Evolutionary conservation across 1,140 invertebrate genomes (phyloP).

Genomic region (Drosophila kurseongensis): DNA sequence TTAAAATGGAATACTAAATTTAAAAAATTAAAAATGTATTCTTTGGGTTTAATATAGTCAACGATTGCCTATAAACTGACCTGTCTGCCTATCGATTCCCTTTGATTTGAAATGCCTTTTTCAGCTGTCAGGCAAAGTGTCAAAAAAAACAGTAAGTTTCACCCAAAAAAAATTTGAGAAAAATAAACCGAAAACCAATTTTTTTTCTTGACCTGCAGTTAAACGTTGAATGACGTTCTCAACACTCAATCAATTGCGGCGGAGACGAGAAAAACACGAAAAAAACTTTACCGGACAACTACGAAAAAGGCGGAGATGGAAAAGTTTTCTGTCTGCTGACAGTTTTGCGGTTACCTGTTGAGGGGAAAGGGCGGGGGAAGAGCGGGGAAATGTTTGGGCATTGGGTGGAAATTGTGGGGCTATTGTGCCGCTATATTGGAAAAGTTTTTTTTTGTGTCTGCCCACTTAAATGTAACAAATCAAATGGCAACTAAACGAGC

Average conservation of each 20-base stretch:
- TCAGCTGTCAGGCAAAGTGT: background rate
- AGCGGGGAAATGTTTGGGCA: background rate
- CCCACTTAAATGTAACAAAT: slow-evolving; percentile 53
- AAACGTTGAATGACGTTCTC: slow-evolving; percentile 27
- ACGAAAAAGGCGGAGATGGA: slow-evolving; percentile 15
- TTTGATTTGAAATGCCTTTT: no score
- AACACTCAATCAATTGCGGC: slow-evolving; percentile 32
- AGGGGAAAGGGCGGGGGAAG: background rate
- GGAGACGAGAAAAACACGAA: slow-evolving; percentile 33
- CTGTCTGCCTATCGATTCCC: no score
- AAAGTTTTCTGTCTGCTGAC: slow-evolving; percentile 37
- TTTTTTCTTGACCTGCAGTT: slow-evolving; percentile 21
- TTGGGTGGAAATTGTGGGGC: slow-evolving; percentile 3
- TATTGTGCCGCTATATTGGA: slow-evolving; percentile 39
- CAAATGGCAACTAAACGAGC: slow-evolving; percentile 52
- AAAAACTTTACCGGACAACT: slow-evolving; percentile 29
- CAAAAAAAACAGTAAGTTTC: background rate
- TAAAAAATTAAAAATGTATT: no score
- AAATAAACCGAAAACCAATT: background rate
- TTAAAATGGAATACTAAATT: no score
- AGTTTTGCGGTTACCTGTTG: slow-evolving; percentile 28
- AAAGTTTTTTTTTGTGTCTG: slow-evolving; percentile 40
- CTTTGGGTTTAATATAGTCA: no score
- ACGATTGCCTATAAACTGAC: no score
- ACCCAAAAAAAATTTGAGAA: background rate